These are phyloP conservation scores for Cepaea nemoralis DNA, from an alignment of 1,140 invertebrate species.

Conservation along the genomic window DNA sequence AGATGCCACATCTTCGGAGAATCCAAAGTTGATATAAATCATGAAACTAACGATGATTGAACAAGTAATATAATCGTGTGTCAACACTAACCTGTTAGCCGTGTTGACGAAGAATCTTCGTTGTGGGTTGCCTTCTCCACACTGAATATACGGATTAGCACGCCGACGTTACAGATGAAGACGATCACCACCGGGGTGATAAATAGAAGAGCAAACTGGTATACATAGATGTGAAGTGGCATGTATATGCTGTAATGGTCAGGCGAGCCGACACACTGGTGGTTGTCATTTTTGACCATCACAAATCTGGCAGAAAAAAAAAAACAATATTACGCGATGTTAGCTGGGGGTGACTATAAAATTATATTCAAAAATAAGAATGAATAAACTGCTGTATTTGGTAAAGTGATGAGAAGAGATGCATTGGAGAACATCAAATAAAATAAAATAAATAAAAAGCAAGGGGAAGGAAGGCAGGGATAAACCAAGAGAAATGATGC, in stretches of 20 bases:
- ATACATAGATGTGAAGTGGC: slow-evolving; percentile 61
- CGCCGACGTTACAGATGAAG: slow-evolving; percentile 56
- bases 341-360: too few relatives aligned
- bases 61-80: too few relatives aligned
- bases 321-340: neutral
- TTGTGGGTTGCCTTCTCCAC: slow-evolving; percentile 44
- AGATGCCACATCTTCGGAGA: too few relatives aligned
- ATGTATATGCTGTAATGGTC: slow-evolving; percentile 51
- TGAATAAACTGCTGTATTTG: too few relatives aligned
- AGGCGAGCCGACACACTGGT: slow-evolving; percentile 44
- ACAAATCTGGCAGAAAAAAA: slow-evolving; percentile 41
- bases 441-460: too few relatives aligned
- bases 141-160: slow-evolving; percentile 59
- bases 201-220: slow-evolving; percentile 60
- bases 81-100: slow-evolving; percentile 36
- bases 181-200: slow-evolving; percentile 56
- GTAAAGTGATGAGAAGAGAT: too few relatives aligned
- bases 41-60: too few relatives aligned
- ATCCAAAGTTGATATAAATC: too few relatives aligned
- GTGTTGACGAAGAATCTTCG: slow-evolving; percentile 48
- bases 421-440: too few relatives aligned
- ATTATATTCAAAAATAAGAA: too few relatives aligned
- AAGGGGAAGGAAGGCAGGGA: too few relatives aligned
- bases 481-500: too few relatives aligned
- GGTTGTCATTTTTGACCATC: slow-evolving; percentile 52